Percentiles rank a stretch among this genome's conserved stretches.
These are phyloP conservation scores for Chorisops tibialis DNA, from an alignment of 2,888 invertebrate species.

Conservation along the genomic window DNA sequence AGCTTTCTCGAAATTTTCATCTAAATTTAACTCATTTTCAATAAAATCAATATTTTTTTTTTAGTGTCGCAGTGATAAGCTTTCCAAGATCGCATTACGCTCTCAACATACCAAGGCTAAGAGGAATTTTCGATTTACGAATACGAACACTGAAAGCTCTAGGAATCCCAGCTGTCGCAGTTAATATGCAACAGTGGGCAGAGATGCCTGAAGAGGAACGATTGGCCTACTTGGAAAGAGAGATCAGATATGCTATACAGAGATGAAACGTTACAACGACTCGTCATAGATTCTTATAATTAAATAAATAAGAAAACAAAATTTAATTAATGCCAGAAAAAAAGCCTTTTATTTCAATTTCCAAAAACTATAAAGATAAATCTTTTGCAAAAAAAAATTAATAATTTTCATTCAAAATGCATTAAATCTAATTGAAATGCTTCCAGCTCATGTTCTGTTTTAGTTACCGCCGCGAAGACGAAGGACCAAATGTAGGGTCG, in stretches of 20 bases:
- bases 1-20: no score
- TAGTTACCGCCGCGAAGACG: conserved; percentile 27
- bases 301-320: conserved; percentile 4
- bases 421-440: conserved; percentile 9
- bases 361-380: conserved; percentile 13
- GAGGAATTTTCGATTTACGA: conserved; percentile 28
- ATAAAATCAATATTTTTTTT: no score
- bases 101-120: conserved; percentile 19
- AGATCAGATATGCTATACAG: conserved; percentile 5
- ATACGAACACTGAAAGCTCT: conserved; percentile 25
- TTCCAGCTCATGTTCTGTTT: not conserved
- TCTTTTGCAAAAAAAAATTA: conserved; percentile 8
- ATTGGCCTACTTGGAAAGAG: conserved; percentile 25
- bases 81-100: conserved; percentile 25
- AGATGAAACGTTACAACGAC: not conserved
- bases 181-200: conserved; percentile 21
- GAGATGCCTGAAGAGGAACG: conserved; percentile 26
- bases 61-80: conserved; percentile 25
- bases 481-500: conserved; percentile 27
- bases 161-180: not conserved
- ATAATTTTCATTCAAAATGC: conserved; percentile 14
- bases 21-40: no score
- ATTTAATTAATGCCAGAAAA: conserved; percentile 18
- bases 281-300: not conserved
- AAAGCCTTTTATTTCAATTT: conserved; percentile 14